Evolutionary conservation across 2,797 vertebrate genomes (phyloP).

Genomic region (Sebastes ruberrimus): DNA sequence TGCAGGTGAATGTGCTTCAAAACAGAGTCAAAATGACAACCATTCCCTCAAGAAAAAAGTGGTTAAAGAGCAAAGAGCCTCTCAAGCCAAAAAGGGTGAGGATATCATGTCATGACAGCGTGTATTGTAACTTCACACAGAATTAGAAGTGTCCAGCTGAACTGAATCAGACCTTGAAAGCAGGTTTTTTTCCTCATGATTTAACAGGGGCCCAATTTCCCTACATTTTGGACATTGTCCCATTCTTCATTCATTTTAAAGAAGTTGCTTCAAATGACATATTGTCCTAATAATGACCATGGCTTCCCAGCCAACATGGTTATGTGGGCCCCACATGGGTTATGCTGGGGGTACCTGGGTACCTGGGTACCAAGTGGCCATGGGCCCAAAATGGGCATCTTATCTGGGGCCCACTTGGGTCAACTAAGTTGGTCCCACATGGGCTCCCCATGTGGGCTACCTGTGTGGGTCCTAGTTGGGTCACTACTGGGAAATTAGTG

Average conservation of each 20-base stretch:
- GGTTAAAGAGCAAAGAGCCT: constrained; percentile 67
- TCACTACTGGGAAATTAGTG: no score
- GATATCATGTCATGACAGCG: neutral
- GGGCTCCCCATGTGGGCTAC: no score
- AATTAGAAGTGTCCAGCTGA: neutral
- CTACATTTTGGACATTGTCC: constrained; percentile 3
- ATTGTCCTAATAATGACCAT: constrained; percentile 47
- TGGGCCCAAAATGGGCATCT: no score
- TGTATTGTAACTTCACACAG: no score
- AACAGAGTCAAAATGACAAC: constrained; percentile 59
- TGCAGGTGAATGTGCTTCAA: constrained; percentile 24
- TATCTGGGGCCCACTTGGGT: no score
- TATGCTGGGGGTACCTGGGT: no score
- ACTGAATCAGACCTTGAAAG: neutral
- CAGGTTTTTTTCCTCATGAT: neutral
- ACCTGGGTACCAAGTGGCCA: no score
- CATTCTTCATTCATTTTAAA: constrained; percentile 16
- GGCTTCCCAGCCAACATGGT: neutral
- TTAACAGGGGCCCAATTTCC: neutral
- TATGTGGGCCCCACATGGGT: no score
- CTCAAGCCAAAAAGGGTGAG: constrained; percentile 65
- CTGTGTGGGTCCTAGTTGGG: no score
- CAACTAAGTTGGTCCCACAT: no score
- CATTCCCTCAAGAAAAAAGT: constrained; percentile 31
- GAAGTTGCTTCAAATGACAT: constrained; percentile 43